Base-by-base conservation (phyloP, 2,888 invertebrate species). In the Itoplectis maculator region DNA sequence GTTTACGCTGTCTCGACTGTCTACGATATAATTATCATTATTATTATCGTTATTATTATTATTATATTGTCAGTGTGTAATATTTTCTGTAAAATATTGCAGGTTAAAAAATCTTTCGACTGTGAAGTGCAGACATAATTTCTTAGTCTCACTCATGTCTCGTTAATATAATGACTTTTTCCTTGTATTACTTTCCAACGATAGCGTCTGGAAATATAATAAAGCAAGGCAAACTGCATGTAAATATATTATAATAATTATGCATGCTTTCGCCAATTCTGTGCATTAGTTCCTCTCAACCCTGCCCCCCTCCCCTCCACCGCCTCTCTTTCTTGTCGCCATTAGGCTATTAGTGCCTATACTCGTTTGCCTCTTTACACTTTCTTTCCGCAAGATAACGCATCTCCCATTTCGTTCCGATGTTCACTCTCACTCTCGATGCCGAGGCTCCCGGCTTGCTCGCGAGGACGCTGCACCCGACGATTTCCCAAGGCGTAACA, bases 391-490 rank as follows among this genome's bases (percentile, higher is more conserved):
- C 70, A 54, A 37, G 70, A 70, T 70, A 70, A 70, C 70, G 70
- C 23, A 54, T 61, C 61, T 61, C 42, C 13, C 40, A 70, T 70
- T 70, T 70, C 54, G 42, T 42, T 42, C 56, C 35, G 11, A 70
- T 13, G 40, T 45, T 20, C 29, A 79, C 79, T 79, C 79, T 79
- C 69, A 47, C 74, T 79, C 69, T 79, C 68, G 59, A 29, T 5
- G 54, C 29, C 4, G 20, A 63, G 13, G 42, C 37, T 61, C 61
- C 8, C 18, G 35, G 35, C 23, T 20, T 20, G 37, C 35, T 54
- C 11, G 13, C 47, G 68, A 49, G 73, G 79, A 68, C 79, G 40
- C 20, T 75, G 74, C 51, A 45, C 75, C 59, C 75, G 70, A 73
- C 47, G 47, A 80, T 70, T 63, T 78, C 78, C 54, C 65, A 65